Percentiles rank a stretch among this genome's conserved stretches.
Conservation (phyloP, 2,888 invertebrate species). For the Congeria kusceri region DNA sequence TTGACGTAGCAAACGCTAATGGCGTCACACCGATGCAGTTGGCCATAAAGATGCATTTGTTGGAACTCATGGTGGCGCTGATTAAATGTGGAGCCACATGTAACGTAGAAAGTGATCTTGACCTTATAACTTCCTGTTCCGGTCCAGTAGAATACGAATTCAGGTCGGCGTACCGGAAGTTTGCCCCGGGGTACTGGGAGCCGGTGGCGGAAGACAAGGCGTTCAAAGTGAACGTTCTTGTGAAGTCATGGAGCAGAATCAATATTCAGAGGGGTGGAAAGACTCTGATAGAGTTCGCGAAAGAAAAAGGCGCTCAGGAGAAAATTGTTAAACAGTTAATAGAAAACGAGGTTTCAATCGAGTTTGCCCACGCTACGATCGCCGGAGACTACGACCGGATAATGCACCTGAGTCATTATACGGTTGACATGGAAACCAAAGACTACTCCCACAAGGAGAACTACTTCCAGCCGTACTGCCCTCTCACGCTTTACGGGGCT, state of each 20-base stretch:
- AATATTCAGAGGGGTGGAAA: conserved; percentile 74
- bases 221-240: conserved; percentile 78
- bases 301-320: conserved; percentile 69
- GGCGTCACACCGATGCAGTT: conserved; percentile 76
- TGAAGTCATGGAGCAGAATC: conserved; percentile 83
- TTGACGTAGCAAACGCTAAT: conserved; percentile 72
- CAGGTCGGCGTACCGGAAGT: conserved; percentile 71
- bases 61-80: conserved; percentile 79
- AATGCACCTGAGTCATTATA: conserved; percentile 74
- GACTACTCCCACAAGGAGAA: conserved; percentile 80
- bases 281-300: conserved; percentile 77
- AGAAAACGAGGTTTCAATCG: conserved; percentile 77
- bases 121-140: conserved; percentile 69
- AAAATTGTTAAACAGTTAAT: conserved; percentile 74
- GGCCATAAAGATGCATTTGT: conserved; percentile 73
- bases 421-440: conserved; percentile 75
- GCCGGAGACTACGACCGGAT: conserved; percentile 82
- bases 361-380: conserved; percentile 83
- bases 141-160: conserved; percentile 74
- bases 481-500: conserved; percentile 78
- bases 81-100: conserved; percentile 81
- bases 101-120: conserved; percentile 65
- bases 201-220: conserved; percentile 75
- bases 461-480: conserved; percentile 74
- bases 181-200: conserved; percentile 79